Evolutionary conservation across 2,113 vertebrate species (phyloP).

Genomic region (Alosa alosa): DNA sequence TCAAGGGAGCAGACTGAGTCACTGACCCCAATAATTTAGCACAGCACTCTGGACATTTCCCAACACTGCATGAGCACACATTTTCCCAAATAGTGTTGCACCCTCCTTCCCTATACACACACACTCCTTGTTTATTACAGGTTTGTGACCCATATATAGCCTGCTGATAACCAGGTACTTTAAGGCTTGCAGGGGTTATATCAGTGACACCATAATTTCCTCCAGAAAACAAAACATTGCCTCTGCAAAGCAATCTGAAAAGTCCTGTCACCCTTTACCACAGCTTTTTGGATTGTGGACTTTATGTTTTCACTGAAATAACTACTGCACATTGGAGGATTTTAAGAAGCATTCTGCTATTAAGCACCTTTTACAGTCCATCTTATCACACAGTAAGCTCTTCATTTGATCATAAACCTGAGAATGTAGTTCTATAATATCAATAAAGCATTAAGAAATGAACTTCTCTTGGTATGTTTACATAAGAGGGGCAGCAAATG

Average conservation of each 20-base stretch:
- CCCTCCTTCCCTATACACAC: slow-evolving; percentile 60
- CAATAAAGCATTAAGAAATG: neutral
- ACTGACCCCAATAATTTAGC: slow-evolving; percentile 79
- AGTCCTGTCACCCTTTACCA: neutral
- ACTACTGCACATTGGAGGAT: neutral
- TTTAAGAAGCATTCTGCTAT: neutral
- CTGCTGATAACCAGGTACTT: slow-evolving; percentile 62
- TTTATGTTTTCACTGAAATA: neutral
- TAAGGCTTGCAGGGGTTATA: slow-evolving; percentile 66
- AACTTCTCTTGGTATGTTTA: neutral
- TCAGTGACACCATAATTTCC: slow-evolving; percentile 68
- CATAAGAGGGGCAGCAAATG: neutral
- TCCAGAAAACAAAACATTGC: slow-evolving; percentile 60
- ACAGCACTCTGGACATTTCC: slow-evolving; percentile 71
- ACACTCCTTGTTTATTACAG: slow-evolving; percentile 68
- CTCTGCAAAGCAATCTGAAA: slow-evolving; percentile 16
- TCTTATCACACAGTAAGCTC: neutral
- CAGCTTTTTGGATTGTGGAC: neutral
- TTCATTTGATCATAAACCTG: neutral
- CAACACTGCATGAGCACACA: slow-evolving; percentile 67
- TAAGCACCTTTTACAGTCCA: neutral
- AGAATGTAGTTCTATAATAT: neutral
- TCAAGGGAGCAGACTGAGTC: slow-evolving; percentile 72
- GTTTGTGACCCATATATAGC: slow-evolving; percentile 72
- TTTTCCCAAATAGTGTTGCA: slow-evolving; percentile 62